Conservation (phyloP, 2,113 vertebrate species). For the Hucho hucho region DNA sequence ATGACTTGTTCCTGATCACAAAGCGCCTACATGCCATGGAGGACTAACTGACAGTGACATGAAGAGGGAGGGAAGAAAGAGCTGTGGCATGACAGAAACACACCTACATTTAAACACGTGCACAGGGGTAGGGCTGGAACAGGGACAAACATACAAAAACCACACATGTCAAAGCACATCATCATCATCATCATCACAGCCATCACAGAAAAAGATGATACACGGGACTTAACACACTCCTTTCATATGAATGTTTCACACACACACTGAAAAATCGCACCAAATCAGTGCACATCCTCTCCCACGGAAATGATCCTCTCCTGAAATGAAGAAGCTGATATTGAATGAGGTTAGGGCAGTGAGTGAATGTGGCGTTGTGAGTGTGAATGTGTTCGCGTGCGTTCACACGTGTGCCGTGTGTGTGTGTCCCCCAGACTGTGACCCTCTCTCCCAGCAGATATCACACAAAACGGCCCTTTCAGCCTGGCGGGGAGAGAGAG, state of each 20-base stretch:
- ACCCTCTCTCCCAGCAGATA: neutral
- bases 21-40: no score
- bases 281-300: neutral
- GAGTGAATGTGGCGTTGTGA: neutral
- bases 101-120: no score
- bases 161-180: no score
- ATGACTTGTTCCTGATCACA: no score
- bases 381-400: neutral
- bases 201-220: neutral
- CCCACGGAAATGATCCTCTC: neutral
- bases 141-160: no score
- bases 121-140: no score
- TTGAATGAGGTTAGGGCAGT: neutral
- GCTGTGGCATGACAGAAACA: no score
- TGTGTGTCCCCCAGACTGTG: neutral
- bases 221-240: neutral
- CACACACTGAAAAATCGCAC: neutral
- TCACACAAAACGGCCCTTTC: neutral
- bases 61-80: no score
- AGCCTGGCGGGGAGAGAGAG: neutral
- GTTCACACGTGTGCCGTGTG: neutral
- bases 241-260: neutral
- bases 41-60: no score
- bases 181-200: no score
- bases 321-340: neutral